Base-by-base conservation (phyloP, 1,140 invertebrate species). In the Arion vulgaris region DNA sequence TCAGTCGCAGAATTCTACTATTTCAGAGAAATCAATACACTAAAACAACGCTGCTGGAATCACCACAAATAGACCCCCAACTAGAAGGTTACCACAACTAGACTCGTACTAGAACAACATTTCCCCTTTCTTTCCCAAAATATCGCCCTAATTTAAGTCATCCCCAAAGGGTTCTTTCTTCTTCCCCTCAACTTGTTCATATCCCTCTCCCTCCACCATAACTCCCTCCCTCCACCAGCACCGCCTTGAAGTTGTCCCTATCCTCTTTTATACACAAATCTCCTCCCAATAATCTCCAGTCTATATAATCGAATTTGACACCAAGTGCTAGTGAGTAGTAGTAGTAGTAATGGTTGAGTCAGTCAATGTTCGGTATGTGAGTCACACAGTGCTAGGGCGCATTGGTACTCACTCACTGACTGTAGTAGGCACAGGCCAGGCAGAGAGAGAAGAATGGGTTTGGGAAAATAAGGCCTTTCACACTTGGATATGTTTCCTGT, bases 241-340 rank as follows among this genome's bases (percentile, higher is more conserved):
- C 73, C 32, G 45, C n/a, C n/a, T n/a, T n/a, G n/a, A n/a, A 1
- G 39, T 17, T 36, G 68, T 23, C 72, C 45, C 45, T 28, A 49
- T 45, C 41, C 73, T 53, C 19, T 32, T 2, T 0, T 7, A 51
- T 19, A 34, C 34, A 9, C 71, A 7, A 5, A 23, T 23, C 23
- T 45, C 5, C 5, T 41, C 11, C 17, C 38, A 15, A 9, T 32
- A 39, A 41, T 41, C 26, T 72, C 19, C 38, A 41, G 71, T 41
- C 71, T 72, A 72, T 72, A 72, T 72, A 72, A 72, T 72, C 71
- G 71, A 72, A 72, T 72, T 72, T 72, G 71, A 72, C 71, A n/a
- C 71, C 36, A 39, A 39, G 38, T 72, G 71, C 71, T 36, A 13
- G 36, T 23, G 71, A 45, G 36, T 26, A 72, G 36, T 45, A 45